Evolutionary conservation across 2,113 vertebrate species (phyloP).

Genomic region (Paramisgurnus dabryanus): DNA sequence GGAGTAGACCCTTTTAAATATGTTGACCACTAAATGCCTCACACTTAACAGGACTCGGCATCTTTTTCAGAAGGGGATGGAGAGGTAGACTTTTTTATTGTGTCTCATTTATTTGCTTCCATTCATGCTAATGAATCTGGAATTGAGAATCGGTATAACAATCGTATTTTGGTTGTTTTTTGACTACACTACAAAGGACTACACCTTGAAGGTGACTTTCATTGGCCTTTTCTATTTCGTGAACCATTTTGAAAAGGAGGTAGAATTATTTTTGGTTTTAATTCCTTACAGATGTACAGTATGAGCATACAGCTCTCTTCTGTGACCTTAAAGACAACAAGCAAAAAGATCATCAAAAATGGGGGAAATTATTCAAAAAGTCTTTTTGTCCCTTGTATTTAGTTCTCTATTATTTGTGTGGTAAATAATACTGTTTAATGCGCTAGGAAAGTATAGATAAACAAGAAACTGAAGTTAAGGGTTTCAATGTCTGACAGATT

Average conservation of each 20-base stretch:
- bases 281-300: constrained; percentile 46
- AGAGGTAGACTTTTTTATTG: constrained; percentile 77
- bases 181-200: constrained; percentile 29
- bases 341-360: constrained; percentile 60
- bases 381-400: constrained; percentile 49
- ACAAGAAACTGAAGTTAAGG: constrained; percentile 1
- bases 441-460: constrained; percentile 1
- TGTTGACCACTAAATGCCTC: constrained; percentile 62
- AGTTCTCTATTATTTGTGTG: constrained; percentile 59
- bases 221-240: constrained; percentile 65
- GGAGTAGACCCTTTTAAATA: constrained; percentile 65
- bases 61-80: constrained; percentile 73
- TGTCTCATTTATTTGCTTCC: constrained; percentile 64
- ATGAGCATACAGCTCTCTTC: not conserved
- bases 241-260: constrained; percentile 78
- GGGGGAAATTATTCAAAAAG: constrained; percentile 62
- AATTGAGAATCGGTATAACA: constrained; percentile 54
- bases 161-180: constrained; percentile 70
- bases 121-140: constrained; percentile 64
- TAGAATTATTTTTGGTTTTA: constrained; percentile 81
- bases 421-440: constrained; percentile 18
- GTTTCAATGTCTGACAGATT: not conserved
- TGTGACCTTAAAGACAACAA: constrained; percentile 42
- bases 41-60: constrained; percentile 60
- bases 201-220: constrained; percentile 60